phyloP scores from a whole-genome alignment of 2,888 invertebrate genomes.

The Epistrophe grossulariae region DNA sequence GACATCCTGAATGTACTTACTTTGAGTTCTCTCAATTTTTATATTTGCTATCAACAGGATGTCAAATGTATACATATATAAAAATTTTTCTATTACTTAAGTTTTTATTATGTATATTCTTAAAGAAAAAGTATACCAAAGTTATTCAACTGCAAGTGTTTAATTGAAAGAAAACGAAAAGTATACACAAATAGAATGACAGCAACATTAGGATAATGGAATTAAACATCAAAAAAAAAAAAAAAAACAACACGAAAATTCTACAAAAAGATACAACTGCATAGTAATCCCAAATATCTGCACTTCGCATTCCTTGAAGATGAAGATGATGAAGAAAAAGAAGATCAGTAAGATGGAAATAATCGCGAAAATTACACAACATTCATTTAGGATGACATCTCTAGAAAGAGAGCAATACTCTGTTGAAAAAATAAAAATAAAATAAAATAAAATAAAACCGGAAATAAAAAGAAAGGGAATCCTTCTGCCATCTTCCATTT shows the following conservation, averaged over 20 bases:
- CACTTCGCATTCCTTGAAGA: constrained; percentile 24
- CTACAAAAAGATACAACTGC: constrained; percentile 25
- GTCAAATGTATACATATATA: too few relatives aligned
- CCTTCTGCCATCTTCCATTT: constrained; percentile 7
- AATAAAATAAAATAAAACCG: not conserved
- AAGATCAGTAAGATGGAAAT: constrained; percentile 41
- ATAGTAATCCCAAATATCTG: constrained; percentile 55
- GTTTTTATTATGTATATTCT: not conserved
- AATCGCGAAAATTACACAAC: constrained; percentile 62
- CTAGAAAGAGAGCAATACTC: not conserved
- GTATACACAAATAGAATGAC: constrained; percentile 9
- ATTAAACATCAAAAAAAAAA: constrained; percentile 25
- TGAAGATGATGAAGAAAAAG: constrained; percentile 20
- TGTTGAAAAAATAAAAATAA: not conserved
- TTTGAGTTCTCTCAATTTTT: not conserved
- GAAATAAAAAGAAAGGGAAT: not conserved
- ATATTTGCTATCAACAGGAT: not conserved
- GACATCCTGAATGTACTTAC: not conserved
- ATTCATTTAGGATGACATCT: constrained; percentile 37
- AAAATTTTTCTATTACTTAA: not conserved
- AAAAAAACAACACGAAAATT: too few relatives aligned
- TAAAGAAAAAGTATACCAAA: constrained; percentile 2
- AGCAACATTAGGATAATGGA: constrained; percentile 48
- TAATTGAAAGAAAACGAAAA: constrained; percentile 57
- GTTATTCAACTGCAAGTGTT: constrained; percentile 57